Base-by-base conservation (phyloP, 2,888 invertebrate genomes). In the Troglohyphantes excavatus region DNA sequence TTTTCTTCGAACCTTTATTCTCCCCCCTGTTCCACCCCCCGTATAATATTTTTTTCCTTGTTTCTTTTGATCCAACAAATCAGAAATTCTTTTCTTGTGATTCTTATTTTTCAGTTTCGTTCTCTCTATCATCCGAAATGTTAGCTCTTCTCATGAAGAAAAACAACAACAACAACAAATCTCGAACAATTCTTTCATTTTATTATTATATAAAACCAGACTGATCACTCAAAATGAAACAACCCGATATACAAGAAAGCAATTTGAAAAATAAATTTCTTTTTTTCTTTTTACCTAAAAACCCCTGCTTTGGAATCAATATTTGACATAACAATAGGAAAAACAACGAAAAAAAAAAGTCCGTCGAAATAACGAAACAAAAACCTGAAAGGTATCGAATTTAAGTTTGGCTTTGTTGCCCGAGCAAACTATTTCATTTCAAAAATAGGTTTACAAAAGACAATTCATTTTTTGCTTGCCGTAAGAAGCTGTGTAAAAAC, bases 341-440 rank as follows among this genome's bases (percentile, higher is more conserved):
- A 81, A n/a, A n/a, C 21, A 43, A 61, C n/a, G 23, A 21, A n/a
- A 59, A 26, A 11, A 75, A 29, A 29, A 9, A 29, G 26, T 13
- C 53, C 46, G 72, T n/a, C 13, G 23, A 72, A 72, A 68, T 33
- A 7, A 26, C 0, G 5, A 46, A 27, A 82, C 27, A 59, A 72
- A 70, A 17, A 46, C 70, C 26, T n/a, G 26, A 61, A 81, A 72
- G 59, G 61, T 83, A 83, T 73, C 73, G 63, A 65, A 26, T 78
- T 73, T 83, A 83, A 83, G 83, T 83, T 83, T 5, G 11, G 43
- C 33, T 17, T 43, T 82, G 75, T 83, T 86, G 72, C 67, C 70
- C 72, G 73, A 78, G 78, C 61, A 73, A 86, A 76, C 70, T 86
- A 86, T 86, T 86, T 70, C 85, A 86, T 86, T 86, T 86, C 85